Evolutionary conservation across 2,113 vertebrate species (phyloP).

Genomic region (Chunga burmeisteri): DNA sequence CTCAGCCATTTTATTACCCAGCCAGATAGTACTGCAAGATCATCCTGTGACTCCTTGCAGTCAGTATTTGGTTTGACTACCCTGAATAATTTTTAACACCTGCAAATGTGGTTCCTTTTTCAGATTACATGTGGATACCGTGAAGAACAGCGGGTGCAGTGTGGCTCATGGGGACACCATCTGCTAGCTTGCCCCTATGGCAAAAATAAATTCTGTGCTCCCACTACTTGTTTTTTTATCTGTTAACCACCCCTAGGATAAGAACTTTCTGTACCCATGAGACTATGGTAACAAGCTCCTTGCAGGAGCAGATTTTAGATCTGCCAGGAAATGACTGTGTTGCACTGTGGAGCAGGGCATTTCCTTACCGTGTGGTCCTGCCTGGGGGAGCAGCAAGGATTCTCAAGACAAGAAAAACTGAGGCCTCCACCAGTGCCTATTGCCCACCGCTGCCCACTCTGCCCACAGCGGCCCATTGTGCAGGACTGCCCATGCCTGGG

Average conservation of each 20-base stretch:
- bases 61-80: not conserved
- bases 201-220: not conserved
- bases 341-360: not conserved
- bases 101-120: not conserved
- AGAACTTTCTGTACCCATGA: not conserved
- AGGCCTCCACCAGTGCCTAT: not conserved
- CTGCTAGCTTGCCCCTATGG: not conserved
- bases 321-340: not conserved
- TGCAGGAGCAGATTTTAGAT: not conserved
- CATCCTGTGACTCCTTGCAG: not conserved
- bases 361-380: rapidly evolving
- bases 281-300: rapidly evolving
- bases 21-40: not conserved
- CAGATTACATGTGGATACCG: not conserved
- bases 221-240: not conserved
- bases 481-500: not conserved
- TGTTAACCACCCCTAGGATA: not conserved
- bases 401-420: not conserved
- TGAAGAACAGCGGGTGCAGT: not conserved
- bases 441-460: not conserved
- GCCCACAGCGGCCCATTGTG: not conserved
- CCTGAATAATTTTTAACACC: not conserved
- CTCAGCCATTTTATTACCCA: not conserved
- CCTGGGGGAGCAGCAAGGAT: not conserved
- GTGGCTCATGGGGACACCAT: not conserved